Evolutionary conservation across 2,888 invertebrate species (phyloP), one percentile per base, ranked within the genome.

Genomic region (Dorcus hopei): DNA sequence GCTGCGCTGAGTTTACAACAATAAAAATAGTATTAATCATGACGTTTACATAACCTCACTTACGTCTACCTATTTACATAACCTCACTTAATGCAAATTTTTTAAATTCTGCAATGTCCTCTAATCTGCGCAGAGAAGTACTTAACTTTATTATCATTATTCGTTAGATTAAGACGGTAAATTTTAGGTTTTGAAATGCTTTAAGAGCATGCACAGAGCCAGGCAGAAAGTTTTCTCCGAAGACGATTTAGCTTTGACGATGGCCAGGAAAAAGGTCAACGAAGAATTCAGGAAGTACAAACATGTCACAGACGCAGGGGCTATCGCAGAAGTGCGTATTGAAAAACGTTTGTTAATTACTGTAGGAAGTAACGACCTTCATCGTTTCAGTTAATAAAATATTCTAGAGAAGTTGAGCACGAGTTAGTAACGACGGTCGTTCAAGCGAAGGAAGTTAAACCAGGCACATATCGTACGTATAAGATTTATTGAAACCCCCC

Each of bases 371-470:
- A 43, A 9, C 11, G 54, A 41, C 1, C 26, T 6, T 33, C 26
- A 7, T 33, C 26, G 26, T 80, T 81, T 57, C 69, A 91, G 90
- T 79, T 90, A 78, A 74, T 91, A 6, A 82, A 86, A 72, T 82
- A 87, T 68, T 85, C 87, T 1, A 79, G 82, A 63, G 88, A 87
- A 70, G 87, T 91, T 2, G 90, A 89, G 72, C 76, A 77, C 51
- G 90, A 91, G 78, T 72, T 92, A 26, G 82, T 83, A 69, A 87
- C 87, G 9, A 87, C 86, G 72, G 85, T 93, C 2, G 85, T 93
- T 58, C 91, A 92, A 77, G 88, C 89, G 3, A 79, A 80, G 64
- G 82, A 88, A 80, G 82, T 84, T n/a, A 79, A 82, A 67, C 86
- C 89, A 41, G 87, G 88, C 61, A 80, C 82, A 63, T 90, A 81